Base-by-base conservation (phyloP, 2,113 vertebrate genomes). In the Lichenostomus cassidix region DNA sequence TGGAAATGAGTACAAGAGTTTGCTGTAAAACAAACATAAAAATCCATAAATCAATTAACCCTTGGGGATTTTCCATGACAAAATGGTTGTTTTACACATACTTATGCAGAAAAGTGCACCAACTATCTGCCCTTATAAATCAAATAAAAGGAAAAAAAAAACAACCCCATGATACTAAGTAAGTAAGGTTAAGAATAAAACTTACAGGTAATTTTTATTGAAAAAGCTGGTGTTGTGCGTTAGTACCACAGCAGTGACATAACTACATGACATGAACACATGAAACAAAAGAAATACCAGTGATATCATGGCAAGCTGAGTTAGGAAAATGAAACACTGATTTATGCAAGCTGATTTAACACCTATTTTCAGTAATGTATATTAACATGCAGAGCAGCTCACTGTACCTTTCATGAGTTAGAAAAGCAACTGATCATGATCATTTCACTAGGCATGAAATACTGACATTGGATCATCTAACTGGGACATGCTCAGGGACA, bases 1-100 rank as follows among this genome's bases (percentile, higher is more conserved):
- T 46, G 98, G 78, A 93, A 99, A 99, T 0, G 98, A 98, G 96
- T 98, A 99, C 4, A 99, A 86, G 86, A 99, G 97, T 95, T 99
- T 99, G 97, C 99, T 99, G 97, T n/a, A 95, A 87, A 92, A 92
- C 15, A 95, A 95, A 87, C 7, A 90, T 74, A 60, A 4, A 71
- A 62, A 15, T 7, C 0, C 33, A 59, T 24, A 49, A 79, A 67
- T 64, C 10, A 78, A 50, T 22, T 23, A 83, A 86, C 10, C 4
- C 39, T 29, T 52, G 2, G 8, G 31, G 15, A 42, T 75, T 78
- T 83, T 92, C 29, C 58, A 81, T 18, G 25, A 77, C 7, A 78
- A 82, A 55, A 49, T 7, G 5, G 9, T 15, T 46, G 17, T 4
- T 70, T 91, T 56, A 28, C 6, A 81, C 5, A 6, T 21, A 86